Base-by-base conservation (phyloP, 2,113 vertebrate genomes). In the Syngnathoides biaculeatus region DNA sequence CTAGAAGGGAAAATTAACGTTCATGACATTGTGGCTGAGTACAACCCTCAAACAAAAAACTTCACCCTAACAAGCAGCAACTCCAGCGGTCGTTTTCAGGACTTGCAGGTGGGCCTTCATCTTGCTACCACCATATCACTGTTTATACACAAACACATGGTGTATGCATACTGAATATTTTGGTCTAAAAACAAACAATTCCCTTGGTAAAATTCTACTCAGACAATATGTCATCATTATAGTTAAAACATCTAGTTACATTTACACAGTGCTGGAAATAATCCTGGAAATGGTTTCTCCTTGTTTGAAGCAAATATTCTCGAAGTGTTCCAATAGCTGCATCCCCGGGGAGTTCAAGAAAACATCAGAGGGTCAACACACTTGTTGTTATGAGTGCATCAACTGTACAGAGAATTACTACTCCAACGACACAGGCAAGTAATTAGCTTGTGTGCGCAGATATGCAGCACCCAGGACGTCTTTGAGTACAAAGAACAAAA, bases 371-470 rank as follows among this genome's bases (percentile, higher is more conserved):
- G 94, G 93, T 64, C 92, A 92, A 42, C 93, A 96, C 67, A 94
- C 87, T 4, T 97, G 95, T 64, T 97, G 94, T 79, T 96, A 95
- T 35, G 92, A 95, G 48, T 96, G 94, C 76, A 80, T 92, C 71
- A 89, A 87, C 77, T 96, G 94, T 62, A 92, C 93, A 0, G 92
- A 93, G 85, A 94, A 95, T 78, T 90, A 94, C 66, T 95, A 89
- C 79, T 94, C 92, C 69, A 94, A 95, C 42, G 52, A 77, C 67
- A 92, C 91, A 87, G 94, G 94, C 90, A 87, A 86, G 72, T 27
- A 42, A 24, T 15, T 15, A 38, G 15, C 14, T 13, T 30, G 30
- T 20, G 43, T 12, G 11, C 5, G 43, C 48, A 50, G 48, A n/a
- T 4, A 9, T 47, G 5, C 45, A 7, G 45, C 15, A 19, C 55